These are phyloP conservation scores for Garrulus glandarius DNA, from an alignment of 2,797 vertebrate species.

Conservation along the genomic window DNA sequence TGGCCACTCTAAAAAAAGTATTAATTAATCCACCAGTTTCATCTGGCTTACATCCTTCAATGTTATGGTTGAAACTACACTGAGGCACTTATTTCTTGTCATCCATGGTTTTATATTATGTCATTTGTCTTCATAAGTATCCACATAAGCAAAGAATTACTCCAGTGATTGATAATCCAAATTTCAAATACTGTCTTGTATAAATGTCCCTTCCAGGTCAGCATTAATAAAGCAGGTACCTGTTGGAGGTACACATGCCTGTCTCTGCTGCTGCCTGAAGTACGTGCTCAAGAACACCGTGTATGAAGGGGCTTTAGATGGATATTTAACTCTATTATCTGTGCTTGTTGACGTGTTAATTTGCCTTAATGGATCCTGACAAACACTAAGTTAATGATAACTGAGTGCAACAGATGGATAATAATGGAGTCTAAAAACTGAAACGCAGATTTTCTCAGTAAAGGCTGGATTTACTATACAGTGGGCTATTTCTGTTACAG, in stretches of 20 bases:
- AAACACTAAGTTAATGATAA: slow-evolving; percentile 40
- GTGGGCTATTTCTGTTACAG: not conserved
- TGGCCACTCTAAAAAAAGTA: not conserved
- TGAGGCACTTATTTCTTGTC: not conserved
- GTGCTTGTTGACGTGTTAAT: slow-evolving; percentile 21
- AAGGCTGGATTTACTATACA: not conserved
- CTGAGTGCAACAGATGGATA: slow-evolving; percentile 28
- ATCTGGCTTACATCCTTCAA: not conserved
- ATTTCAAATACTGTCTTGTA: not conserved
- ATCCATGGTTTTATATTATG: not conserved
- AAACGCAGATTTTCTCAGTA: not conserved
- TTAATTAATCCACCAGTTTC: not conserved
- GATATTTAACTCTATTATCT: slow-evolving; percentile 25
- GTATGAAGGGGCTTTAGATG: not conserved
- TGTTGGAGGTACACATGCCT: not conserved
- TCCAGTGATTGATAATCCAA: not conserved
- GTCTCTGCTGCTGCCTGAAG: not conserved
- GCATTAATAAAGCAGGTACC: not conserved
- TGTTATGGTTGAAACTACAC: not conserved
- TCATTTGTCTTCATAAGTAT: not conserved
- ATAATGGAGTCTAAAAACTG: slow-evolving; percentile 6
- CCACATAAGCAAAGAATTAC: not conserved
- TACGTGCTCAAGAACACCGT: not conserved
- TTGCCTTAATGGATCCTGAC: slow-evolving; percentile 51
- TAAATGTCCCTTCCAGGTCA: not conserved